Evolutionary conservation across 1,140 invertebrate species (phyloP), one percentile per base, ranked within the genome.

Genomic region (Popillia japonica): DNA sequence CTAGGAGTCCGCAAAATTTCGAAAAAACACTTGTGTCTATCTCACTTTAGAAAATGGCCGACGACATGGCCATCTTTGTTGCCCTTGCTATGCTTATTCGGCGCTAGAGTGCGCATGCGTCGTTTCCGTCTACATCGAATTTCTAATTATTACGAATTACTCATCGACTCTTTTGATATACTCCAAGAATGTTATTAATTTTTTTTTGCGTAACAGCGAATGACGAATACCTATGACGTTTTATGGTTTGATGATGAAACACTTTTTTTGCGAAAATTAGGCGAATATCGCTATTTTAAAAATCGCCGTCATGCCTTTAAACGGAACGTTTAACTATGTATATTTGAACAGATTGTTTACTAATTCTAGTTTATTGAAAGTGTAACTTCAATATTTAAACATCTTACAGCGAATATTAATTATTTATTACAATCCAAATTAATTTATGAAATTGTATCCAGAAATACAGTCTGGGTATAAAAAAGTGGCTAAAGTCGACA

Each of bases 31-130:
- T 81, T 83, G 78, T 79, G 80, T 86, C 85, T 86, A 82, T 86
- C 85, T 86, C 85, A 85, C 85, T 86, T 86, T 86, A 86, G 85
- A 86, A 86, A 86, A 86, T 86, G 85, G 85, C 85, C 80, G 85
- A 85, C 83, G 85, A 79, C 85, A 83, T 86, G 83, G 85, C 85
- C 85, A 85, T 86, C 86, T 86, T 86, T 86, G 85, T 86, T 84
- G 82, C 80, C 81, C 83, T 82, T 82, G 40, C 74, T 23, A 42
- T 78, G 81, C 74, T 73, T 76, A 20, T 74, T 72, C 34, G 55
- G 55, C 42, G 40, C 42, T n/a, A 9, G n/a, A 8, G 78, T 78
- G 80, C 78, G 55, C 40, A 17, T 59, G 61, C 61, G 75, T 20
- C 75, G 75, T 14, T 3, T 76, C 20, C 22, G 72, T 40, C 72